Conservation (phyloP, 2,113 vertebrate genomes). For the Fukomys damarensis region DNA sequence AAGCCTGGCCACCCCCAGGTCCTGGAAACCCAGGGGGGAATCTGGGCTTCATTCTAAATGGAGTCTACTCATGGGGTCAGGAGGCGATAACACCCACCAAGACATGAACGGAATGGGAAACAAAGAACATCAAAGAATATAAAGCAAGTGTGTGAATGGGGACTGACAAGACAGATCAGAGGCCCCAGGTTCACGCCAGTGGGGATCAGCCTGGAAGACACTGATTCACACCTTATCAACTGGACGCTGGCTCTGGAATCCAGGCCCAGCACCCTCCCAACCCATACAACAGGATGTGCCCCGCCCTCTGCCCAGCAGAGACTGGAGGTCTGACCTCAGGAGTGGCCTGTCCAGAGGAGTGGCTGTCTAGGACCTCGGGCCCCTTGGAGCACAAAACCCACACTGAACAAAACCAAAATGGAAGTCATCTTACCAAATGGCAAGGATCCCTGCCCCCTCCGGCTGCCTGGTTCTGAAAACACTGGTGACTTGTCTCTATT, state of each 20-base stretch:
- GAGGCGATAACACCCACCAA: background rate
- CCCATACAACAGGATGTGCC: too few relatives aligned
- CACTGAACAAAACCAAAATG: background rate
- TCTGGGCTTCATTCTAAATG: background rate
- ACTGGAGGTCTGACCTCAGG: background rate
- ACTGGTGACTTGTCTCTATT: too few relatives aligned
- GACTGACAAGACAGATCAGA: background rate
- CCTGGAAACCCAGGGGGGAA: background rate
- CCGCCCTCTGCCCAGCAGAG: background rate
- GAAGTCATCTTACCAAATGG: background rate
- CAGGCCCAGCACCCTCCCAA: accelerated
- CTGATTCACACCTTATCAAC: too few relatives aligned
- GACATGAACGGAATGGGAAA: background rate
- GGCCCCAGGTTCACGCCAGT: background rate
- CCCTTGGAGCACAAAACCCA: background rate
- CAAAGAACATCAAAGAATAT: background rate
- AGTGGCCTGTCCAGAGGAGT: background rate
- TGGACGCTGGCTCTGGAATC: accelerated
- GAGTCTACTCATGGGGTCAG: background rate
- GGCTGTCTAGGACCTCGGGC: background rate
- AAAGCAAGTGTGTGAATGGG: background rate
- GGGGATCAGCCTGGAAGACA: background rate
- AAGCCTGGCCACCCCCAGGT: background rate
- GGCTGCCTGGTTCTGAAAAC: background rate
- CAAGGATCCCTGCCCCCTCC: background rate